phyloP scores from a whole-genome alignment of 2,797 vertebrate genomes.

The Paedocypris micromegethes region DNA sequence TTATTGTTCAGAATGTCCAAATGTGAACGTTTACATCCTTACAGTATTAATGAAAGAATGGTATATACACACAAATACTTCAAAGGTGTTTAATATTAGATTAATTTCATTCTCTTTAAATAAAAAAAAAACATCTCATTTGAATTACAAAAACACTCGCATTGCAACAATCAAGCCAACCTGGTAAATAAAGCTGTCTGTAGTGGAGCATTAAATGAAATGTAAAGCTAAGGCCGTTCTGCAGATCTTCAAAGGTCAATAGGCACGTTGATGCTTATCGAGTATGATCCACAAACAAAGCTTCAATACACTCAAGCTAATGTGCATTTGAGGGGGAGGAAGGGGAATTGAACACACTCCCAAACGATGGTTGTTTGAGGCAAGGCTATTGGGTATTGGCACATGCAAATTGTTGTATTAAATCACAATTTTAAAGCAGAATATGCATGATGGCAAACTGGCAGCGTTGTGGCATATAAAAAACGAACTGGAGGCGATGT shows the following conservation, averaged over 20 bases:
- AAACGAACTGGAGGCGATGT: conserved; percentile 35
- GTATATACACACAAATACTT: too few relatives aligned
- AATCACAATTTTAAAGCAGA: conserved; percentile 63
- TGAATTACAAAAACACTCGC: too few relatives aligned
- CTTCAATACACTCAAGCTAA: conserved; percentile 29
- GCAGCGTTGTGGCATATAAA: conserved; percentile 35
- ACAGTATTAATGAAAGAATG: too few relatives aligned
- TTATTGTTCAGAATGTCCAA: too few relatives aligned
- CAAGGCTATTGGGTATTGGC: conserved; percentile 62
- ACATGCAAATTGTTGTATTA: conserved; percentile 66
- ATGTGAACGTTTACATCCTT: too few relatives aligned
- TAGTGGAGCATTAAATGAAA: conserved; percentile 46
- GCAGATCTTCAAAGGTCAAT: conserved; percentile 59
- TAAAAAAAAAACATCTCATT: too few relatives aligned
- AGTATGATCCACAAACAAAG: conserved; percentile 42
- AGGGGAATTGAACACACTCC: conserved; percentile 31
- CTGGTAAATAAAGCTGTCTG: conserved; percentile 50
- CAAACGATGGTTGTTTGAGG: conserved; percentile 59
- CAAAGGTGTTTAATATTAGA: too few relatives aligned
- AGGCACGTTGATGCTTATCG: conserved; percentile 52
- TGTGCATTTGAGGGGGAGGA: conserved; percentile 33
- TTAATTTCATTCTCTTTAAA: too few relatives aligned
- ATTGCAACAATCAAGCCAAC: too few relatives aligned
- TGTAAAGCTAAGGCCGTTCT: conserved; percentile 49
- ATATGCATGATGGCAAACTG: conserved; percentile 46